Conservation (phyloP, 2,888 invertebrate genomes). For the Acronicta alni region DNA sequence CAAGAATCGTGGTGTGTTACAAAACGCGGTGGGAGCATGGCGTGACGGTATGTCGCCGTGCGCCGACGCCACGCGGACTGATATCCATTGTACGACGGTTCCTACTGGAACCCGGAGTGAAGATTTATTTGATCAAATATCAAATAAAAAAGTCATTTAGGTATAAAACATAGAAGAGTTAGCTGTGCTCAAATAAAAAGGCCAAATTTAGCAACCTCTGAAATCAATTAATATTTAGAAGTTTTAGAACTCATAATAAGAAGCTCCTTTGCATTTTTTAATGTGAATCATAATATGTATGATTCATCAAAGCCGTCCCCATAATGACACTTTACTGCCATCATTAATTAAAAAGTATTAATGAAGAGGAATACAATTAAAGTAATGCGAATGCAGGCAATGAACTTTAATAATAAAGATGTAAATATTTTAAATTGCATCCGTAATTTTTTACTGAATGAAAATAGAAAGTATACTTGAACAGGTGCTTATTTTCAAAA, state of each 20-base stretch:
- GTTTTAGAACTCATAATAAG: too few relatives aligned
- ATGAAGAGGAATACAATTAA: too few relatives aligned
- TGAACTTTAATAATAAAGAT: not conserved
- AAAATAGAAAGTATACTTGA: slow-evolving; percentile 33
- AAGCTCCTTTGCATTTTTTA: too few relatives aligned
- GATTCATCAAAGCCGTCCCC: too few relatives aligned
- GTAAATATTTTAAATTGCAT: slow-evolving; percentile 7
- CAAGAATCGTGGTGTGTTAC: slow-evolving; percentile 46
- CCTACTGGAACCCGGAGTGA: slow-evolving; percentile 9
- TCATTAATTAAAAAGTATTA: slow-evolving; percentile 1
- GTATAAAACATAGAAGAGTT: too few relatives aligned
- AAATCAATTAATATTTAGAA: too few relatives aligned
- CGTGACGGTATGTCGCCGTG: slow-evolving; percentile 63
- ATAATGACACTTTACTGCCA: too few relatives aligned
- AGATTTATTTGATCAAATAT: not conserved
- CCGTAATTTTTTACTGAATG: slow-evolving; percentile 19
- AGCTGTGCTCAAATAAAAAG: too few relatives aligned
- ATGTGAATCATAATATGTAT: too few relatives aligned
- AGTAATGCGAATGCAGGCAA: not conserved
- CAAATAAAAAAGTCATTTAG: too few relatives aligned
- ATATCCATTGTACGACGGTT: slow-evolving; percentile 18
- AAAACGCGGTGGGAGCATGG: slow-evolving; percentile 50
- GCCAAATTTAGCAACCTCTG: too few relatives aligned
- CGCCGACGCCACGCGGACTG: slow-evolving; percentile 24
- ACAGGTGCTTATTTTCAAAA: slow-evolving; percentile 23